Base-by-base conservation (phyloP, 2,888 invertebrate genomes). In the Eristalis arbustorum region DNA sequence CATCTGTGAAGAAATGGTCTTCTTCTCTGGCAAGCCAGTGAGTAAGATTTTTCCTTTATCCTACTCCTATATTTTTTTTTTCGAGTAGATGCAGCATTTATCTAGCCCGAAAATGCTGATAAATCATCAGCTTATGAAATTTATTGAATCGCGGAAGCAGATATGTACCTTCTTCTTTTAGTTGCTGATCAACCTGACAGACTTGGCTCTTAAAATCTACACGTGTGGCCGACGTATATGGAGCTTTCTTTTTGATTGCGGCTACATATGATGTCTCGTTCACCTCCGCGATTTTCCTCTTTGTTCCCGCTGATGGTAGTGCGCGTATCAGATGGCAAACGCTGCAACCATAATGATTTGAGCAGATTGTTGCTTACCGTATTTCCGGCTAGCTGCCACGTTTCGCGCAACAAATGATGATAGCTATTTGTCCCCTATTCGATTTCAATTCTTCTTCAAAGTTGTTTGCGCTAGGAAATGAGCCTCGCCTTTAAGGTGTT, bases 201-300 rank as follows among this genome's bases (percentile, higher is more conserved):
- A 69, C 42, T 69, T 23, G 28, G 22, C 1, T 57, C 14, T 57
- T 57, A 6, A 34, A 11, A 34, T 69, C 68, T 67, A 8, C 14
- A 1, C 8, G 31, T 49, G 56, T 2, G 4, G 11, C 11, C 2
- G 56, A 18, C 18, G 18, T 31, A 13, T 56, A 11, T 11, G 31
- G 1, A 31, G 56, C 5, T 68, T 68, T 68, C 8, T 49, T 22
- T 14, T 68, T 10, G n/a, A 68, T 56, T 13, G 56, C 64, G 8
- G 66, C 42, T 25, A 40, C 56, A 40, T 37, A 59, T 13, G 77
- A 63, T 22, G n/a, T 40, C 42, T 88, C 88, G 28, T 61, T 83
- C 8, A 87, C 77, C 61, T 83, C 88, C 11, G 23, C 22, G 1
- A 59, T 13, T 3, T 23, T 59, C 59, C 22, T 59, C 23, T 10